These are phyloP conservation scores for Drosophila neoperkinsi DNA, from an alignment of 2,888 invertebrate species.

Conservation along the genomic window DNA sequence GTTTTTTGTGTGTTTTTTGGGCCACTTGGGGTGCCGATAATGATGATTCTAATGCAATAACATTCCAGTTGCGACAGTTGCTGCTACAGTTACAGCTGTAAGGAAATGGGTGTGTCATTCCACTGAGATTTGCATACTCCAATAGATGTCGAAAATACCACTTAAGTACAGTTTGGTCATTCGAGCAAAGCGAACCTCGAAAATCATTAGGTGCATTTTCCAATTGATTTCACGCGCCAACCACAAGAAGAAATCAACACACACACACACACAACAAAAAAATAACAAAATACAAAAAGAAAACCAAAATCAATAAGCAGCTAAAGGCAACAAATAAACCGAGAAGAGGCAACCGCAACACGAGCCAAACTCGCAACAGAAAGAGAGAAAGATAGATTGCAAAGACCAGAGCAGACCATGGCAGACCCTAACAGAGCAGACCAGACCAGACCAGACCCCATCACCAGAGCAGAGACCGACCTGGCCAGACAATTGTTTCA, in stretches of 20 bases:
- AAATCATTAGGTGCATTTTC: conserved; percentile 79
- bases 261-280: not conserved
- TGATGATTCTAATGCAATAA: conserved; percentile 32
- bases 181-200: conserved; percentile 49
- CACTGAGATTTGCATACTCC: conserved; percentile 49
- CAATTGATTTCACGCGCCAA: conserved; percentile 75
- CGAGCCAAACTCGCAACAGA: conserved; percentile 31
- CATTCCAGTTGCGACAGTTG: conserved; percentile 43
- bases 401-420: conserved; percentile 11
- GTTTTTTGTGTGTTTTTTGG: not conserved
- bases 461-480: conserved; percentile 10
- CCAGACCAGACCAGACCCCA: conserved; percentile 26
- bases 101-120: conserved; percentile 63
- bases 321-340: conserved; percentile 64
- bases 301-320: conserved; percentile 74
- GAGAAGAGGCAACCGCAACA: conserved; percentile 55
- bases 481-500: conserved; percentile 56
- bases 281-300: conserved; percentile 6
- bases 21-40: conserved; percentile 40
- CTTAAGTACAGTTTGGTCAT: conserved; percentile 63
- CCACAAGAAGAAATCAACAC: conserved; percentile 45
- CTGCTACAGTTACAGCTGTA: conserved; percentile 3
- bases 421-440: conserved; percentile 26
- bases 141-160: conserved; percentile 21
- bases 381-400: conserved; percentile 38